Conservation (phyloP, 1,140 invertebrate species). For the Psix sp. region DNA sequence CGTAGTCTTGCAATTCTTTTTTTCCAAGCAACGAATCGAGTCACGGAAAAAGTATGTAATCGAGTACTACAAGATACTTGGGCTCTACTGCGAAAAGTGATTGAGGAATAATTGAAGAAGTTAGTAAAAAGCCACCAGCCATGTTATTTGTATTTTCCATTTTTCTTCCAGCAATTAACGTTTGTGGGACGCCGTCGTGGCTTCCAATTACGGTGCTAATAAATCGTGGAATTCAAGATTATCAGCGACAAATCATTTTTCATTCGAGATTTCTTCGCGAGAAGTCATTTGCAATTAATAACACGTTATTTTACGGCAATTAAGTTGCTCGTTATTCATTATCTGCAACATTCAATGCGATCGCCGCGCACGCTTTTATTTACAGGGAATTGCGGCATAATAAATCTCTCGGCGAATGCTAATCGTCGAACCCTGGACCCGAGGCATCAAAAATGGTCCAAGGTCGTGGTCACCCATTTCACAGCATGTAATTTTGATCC, state of each 20-base stretch:
- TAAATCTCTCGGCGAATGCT: no score
- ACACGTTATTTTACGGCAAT: slow-evolving; percentile 33
- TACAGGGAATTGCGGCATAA: no score
- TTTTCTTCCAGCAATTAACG: slow-evolving; percentile 5
- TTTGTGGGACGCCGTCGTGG: neutral
- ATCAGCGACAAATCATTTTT: slow-evolving; percentile 23
- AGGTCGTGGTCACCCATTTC: no score
- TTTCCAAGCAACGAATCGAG: slow-evolving; percentile 3
- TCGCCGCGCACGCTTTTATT: no score
- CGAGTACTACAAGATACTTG: no score
- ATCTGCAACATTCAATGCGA: no score
- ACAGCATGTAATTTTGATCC: no score
- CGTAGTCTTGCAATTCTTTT: slow-evolving; percentile 18
- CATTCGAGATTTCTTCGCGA: slow-evolving; percentile 17
- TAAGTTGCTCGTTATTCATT: slow-evolving; percentile 21
- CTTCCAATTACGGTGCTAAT: slow-evolving; percentile 23
- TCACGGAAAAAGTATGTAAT: slow-evolving; percentile 9
- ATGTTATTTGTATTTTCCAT: slow-evolving; percentile 2
- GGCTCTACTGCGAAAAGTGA: no score
- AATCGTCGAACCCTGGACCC: no score
- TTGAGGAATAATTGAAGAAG: slow-evolving; percentile 18
- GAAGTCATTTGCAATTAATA: slow-evolving; percentile 31
- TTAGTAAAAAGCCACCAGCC: slow-evolving; percentile 6
- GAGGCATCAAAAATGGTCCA: no score
- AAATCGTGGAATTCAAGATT: slow-evolving; percentile 18